Conservation (phyloP, 1,140 invertebrate genomes). For the Apis laboriosa region DNA sequence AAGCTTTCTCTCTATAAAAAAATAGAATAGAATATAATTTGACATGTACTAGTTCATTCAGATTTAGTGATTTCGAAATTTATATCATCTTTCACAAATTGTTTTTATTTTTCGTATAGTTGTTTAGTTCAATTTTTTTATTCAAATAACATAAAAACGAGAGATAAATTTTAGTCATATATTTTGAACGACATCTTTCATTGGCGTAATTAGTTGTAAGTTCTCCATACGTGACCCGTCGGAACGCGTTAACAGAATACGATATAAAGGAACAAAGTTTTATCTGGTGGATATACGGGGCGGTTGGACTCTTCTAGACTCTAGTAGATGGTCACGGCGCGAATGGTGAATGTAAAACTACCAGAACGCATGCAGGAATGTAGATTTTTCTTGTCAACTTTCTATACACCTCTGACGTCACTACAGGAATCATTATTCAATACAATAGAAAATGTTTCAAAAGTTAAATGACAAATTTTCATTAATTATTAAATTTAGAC, state of each 20-base stretch:
- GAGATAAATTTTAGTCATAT: not conserved
- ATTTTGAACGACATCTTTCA: slow-evolving; percentile 23
- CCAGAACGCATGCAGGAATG: slow-evolving; percentile 64
- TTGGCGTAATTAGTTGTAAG: slow-evolving; percentile 49
- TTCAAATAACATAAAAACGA: not conserved
- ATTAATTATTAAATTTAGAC: not conserved
- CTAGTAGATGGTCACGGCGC: slow-evolving; percentile 31
- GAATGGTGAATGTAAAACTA: slow-evolving; percentile 62
- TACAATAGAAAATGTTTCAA: slow-evolving; percentile 31
- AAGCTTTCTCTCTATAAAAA: not conserved
- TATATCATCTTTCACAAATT: not conserved
- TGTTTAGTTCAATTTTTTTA: not conserved
- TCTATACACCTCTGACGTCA: slow-evolving; percentile 64
- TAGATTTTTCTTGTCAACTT: slow-evolving; percentile 65
- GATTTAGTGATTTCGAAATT: not conserved
- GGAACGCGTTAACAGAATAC: slow-evolving; percentile 38
- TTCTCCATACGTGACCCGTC: slow-evolving; percentile 43
- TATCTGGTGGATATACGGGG: slow-evolving; percentile 51
- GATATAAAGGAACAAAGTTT: slow-evolving; percentile 46
- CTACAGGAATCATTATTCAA: slow-evolving; percentile 42
- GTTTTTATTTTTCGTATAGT: not conserved
- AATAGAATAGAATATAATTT: not conserved
- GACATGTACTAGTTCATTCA: not conserved
- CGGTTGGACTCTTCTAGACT: slow-evolving; percentile 31
- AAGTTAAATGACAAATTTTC: not conserved